Evolutionary conservation across 2,888 invertebrate genomes (phyloP).

Genomic region (Frankliniella fusca): DNA sequence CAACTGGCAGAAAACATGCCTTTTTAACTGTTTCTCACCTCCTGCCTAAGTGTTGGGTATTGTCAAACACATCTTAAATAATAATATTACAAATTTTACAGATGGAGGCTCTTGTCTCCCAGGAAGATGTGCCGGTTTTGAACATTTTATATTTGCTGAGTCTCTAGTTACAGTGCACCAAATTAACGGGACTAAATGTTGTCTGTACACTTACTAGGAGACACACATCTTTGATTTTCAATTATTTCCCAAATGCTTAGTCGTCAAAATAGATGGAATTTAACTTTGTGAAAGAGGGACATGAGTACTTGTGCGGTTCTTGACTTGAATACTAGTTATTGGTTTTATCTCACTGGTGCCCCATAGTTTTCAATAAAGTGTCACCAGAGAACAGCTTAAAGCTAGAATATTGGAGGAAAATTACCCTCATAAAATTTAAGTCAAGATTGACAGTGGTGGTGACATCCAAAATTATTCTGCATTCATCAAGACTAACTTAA

Average conservation of each 20-base stretch:
- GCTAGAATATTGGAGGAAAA: no score
- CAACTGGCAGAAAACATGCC: no score
- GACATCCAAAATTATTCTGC: neutral
- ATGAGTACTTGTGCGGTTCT: no score
- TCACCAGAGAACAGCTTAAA: no score
- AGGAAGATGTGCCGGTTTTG: neutral
- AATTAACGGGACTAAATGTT: neutral
- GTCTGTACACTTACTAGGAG: neutral
- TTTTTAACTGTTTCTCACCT: no score
- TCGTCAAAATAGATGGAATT: neutral
- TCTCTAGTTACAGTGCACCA: neutral
- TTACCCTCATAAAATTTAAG: neutral
- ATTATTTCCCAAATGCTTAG: neutral
- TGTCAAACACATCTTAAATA: constrained; percentile 12
- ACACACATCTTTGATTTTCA: neutral
- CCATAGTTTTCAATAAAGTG: no score
- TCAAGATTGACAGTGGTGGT: neutral
- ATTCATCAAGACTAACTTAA: neutral
- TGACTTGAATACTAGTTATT: no score
- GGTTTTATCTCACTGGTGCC: no score
- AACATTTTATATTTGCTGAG: neutral
- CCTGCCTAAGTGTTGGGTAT: neutral
- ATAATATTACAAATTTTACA: neutral
- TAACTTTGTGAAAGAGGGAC: no score
- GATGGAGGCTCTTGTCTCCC: neutral